Base-by-base conservation (phyloP, 2,113 vertebrate species). In the Cettia cetti region DNA sequence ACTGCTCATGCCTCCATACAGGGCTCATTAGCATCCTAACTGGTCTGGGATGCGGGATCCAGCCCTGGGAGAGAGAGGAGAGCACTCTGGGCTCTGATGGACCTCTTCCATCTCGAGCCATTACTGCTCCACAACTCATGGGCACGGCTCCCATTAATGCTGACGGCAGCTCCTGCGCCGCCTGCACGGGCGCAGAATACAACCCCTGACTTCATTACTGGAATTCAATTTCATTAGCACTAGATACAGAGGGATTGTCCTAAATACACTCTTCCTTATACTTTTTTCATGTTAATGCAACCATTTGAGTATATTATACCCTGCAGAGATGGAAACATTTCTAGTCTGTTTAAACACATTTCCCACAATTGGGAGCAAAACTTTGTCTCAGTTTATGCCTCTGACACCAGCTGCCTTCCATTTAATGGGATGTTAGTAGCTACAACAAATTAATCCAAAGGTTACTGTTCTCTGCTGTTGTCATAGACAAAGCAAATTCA, bases 211-310 rank as follows among this genome's bases (percentile, higher is more conserved):
- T 97, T 97, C 97, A 97, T 97, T 97, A 97, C 95, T 86, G 95
- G 91, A 97, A 96, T 97, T 96, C 96, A 96, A 97, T 97, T 97
- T 97, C 96, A 97, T 97, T 97, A 97, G 81, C 90, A 59, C 89
- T 83, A 89, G 96, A 95, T 97, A 97, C 95, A 93, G 95, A 95
- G 94, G 95, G 95, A 97, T 96, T 96, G 97, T 94, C 97, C 97
- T 97, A 97, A 97, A 97, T 97, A 95, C 90, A 54, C 50, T 89
- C 95, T 94, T 93, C 95, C 95, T 97, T 96, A 95, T 77, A 95
- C 94, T 97, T 97, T 96, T 95, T 96, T 96, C 96, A 95, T 95
- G 97, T 95, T 97, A 97, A 97, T 97, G 95, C 93, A 93, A 86
- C 95, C 96, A 92, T 97, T 97, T 96, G 95, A 95, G 96, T 94